Evolutionary conservation across 2,113 vertebrate species (phyloP).

Genomic region (Apaloderma vittatum): DNA sequence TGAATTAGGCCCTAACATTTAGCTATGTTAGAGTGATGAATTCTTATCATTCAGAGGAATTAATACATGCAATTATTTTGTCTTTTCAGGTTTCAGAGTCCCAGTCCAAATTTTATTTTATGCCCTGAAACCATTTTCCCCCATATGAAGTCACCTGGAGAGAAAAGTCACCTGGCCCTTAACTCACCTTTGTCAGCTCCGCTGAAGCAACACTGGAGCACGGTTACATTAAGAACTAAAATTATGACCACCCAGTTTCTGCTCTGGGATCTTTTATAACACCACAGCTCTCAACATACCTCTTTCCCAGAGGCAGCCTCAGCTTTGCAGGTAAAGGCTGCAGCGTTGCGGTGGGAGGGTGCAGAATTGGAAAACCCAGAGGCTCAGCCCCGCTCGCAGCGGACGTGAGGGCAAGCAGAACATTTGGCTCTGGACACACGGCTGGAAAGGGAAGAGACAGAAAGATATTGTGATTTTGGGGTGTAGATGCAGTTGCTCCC

Average conservation of each 20-base stretch:
- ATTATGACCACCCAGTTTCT: neutral
- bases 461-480: neutral
- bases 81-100: neutral
- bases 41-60: neutral
- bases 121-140: neutral
- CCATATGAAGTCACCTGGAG: neutral
- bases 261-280: neutral
- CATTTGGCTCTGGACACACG: neutral
- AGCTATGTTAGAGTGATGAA: neutral
- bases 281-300: neutral
- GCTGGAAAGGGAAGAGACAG: neutral
- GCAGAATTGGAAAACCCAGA: neutral
- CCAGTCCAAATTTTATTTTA: neutral
- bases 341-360: accelerated
- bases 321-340: neutral
- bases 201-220: neutral
- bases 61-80: neutral
- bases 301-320: neutral
- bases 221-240: neutral
- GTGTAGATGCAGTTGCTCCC: neutral
- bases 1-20: neutral
- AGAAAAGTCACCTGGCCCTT: neutral
- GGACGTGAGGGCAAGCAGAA: neutral
- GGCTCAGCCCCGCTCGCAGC: neutral
- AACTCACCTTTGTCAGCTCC: neutral